Evolutionary conservation across 2,888 invertebrate genomes (phyloP).

Genomic region (Drosophila paracracens): DNA sequence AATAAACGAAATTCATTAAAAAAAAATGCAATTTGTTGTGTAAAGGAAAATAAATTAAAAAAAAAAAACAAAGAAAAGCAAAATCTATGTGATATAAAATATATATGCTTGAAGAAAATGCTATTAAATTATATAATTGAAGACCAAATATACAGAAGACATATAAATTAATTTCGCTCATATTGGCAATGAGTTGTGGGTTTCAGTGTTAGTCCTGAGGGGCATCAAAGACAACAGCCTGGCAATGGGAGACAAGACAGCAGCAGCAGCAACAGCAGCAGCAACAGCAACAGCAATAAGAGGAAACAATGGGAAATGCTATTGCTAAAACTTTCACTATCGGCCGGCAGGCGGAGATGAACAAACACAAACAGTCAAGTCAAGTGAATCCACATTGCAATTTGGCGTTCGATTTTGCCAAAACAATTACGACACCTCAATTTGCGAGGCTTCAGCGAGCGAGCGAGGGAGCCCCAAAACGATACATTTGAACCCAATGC

Average conservation of each 20-base stretch:
- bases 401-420: constrained; percentile 32
- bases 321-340: constrained; percentile 71
- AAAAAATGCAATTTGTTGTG: constrained; percentile 24
- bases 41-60: constrained; percentile 17
- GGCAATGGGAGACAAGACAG: constrained; percentile 17
- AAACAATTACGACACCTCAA: constrained; percentile 79
- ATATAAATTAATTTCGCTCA: constrained; percentile 34
- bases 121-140: background rate
- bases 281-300: constrained; percentile 14
- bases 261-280: constrained; percentile 9
- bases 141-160: background rate
- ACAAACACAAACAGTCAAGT: constrained; percentile 45
- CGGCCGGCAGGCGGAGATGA: constrained; percentile 52
- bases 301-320: constrained; percentile 57
- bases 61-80: background rate
- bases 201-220: constrained; percentile 39
- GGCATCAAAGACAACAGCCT: constrained; percentile 18
- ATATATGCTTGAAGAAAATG: constrained; percentile 5
- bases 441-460: constrained; percentile 41
- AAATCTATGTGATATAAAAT: constrained; percentile 4
- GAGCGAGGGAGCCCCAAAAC: constrained; percentile 10
- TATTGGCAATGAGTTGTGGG: constrained; percentile 63
- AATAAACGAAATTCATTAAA: constrained; percentile 16
- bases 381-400: constrained; percentile 44
- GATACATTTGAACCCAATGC: constrained; percentile 43